phyloP scores from a whole-genome alignment of 2,888 invertebrate species.

The Drosophila engyochracea region DNA sequence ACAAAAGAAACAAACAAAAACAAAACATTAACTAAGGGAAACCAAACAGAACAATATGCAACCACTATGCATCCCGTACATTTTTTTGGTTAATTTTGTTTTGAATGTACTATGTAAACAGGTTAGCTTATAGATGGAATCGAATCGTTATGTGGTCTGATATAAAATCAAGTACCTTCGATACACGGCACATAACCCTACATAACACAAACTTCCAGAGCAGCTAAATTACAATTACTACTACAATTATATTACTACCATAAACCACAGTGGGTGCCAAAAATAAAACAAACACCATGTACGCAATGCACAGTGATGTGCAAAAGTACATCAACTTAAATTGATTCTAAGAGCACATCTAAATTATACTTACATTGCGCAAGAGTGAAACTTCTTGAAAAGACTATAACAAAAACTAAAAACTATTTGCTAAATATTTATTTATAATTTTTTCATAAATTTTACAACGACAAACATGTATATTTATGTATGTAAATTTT shows the following conservation, averaged over 20 bases:
- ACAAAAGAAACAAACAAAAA: not conserved
- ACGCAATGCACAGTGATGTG: slow-evolving; percentile 14
- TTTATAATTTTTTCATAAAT: slow-evolving; percentile 77
- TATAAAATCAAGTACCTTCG: slow-evolving; percentile 33
- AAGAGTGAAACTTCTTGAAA: slow-evolving; percentile 77
- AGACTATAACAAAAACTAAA: slow-evolving; percentile 61
- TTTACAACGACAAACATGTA: slow-evolving; percentile 59
- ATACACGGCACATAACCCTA: slow-evolving; percentile 18
- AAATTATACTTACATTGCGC: slow-evolving; percentile 58
- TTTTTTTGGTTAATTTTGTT: slow-evolving; percentile 28
- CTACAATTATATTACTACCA: slow-evolving; percentile 19
- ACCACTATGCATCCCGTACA: slow-evolving; percentile 25
- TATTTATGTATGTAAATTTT: slow-evolving; percentile 58
- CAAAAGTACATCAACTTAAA: slow-evolving; percentile 33
- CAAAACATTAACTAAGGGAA: slow-evolving; percentile 24
- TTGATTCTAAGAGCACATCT: slow-evolving; percentile 37
- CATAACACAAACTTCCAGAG: slow-evolving; percentile 39
- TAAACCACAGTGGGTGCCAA: slow-evolving; percentile 76
- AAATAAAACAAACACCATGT: slow-evolving; percentile 40
- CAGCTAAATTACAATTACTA: slow-evolving; percentile 48
- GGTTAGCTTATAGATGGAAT: slow-evolving; percentile 34
- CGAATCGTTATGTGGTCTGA: slow-evolving; percentile 26
- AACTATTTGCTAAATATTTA: slow-evolving; percentile 81
- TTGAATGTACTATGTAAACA: slow-evolving; percentile 18
- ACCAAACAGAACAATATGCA: slow-evolving; percentile 38